Conservation (phyloP, 2,797 vertebrate genomes). For the Periophthalmus magnuspinnatus region DNA sequence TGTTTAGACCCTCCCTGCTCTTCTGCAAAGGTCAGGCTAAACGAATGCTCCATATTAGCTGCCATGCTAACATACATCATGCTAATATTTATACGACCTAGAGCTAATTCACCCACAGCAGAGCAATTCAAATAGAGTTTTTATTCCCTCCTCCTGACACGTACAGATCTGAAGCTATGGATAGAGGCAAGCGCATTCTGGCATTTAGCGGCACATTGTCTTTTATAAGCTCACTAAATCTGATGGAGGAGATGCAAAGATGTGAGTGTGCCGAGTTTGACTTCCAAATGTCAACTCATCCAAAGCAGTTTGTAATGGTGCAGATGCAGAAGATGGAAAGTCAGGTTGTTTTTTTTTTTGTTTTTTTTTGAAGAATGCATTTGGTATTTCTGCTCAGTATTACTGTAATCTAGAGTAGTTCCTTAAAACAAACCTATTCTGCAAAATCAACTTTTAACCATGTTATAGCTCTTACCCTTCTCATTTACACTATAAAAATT, state of each 20-base stretch:
- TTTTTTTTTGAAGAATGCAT: too few relatives aligned
- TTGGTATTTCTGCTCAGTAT: neutral
- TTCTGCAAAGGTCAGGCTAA: conserved; percentile 62
- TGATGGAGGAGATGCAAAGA: conserved; percentile 46
- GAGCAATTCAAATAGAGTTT: conserved; percentile 16
- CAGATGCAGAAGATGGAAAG: conserved; percentile 12
- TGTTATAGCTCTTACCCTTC: too few relatives aligned
- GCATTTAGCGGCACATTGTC: conserved; percentile 67
- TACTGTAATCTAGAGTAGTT: neutral
- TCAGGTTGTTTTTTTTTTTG: too few relatives aligned
- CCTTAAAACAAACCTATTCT: too few relatives aligned
- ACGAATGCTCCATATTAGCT: conserved; percentile 34
- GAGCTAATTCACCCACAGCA: too few relatives aligned
- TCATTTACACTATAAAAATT: too few relatives aligned
- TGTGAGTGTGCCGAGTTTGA: conserved; percentile 64
- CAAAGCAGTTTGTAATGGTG: conserved; percentile 53
- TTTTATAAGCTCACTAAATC: conserved; percentile 71
- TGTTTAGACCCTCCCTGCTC: conserved; percentile 8
- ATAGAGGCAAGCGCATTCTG: conserved; percentile 45
- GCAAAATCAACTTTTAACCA: too few relatives aligned
- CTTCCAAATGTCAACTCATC: conserved; percentile 69
- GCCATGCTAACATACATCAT: neutral
- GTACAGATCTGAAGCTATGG: conserved; percentile 29
- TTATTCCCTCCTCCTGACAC: conserved; percentile 36
- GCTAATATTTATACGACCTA: conserved; percentile 18